A percentile compares a stretch with the other conserved stretches of the same genome.
These are phyloP conservation scores for Alouatta palliata DNA, from an alignment of 2,113 vertebrate genomes.

Conservation along the genomic window DNA sequence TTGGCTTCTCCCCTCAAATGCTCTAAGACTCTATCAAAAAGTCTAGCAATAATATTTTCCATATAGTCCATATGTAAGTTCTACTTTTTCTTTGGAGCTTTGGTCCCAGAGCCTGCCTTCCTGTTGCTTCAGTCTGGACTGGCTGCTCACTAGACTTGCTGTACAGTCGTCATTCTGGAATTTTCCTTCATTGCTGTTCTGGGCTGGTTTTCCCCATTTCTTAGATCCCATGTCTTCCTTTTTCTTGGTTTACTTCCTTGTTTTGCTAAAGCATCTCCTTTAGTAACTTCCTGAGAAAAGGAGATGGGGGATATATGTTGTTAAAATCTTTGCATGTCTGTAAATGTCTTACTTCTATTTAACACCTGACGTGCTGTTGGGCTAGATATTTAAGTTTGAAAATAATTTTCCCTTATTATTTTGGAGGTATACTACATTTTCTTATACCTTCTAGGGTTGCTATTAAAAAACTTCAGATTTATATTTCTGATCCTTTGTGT, in stretches of 20 bases:
- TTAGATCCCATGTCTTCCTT: background rate
- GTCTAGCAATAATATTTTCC: slow-evolving; percentile 16
- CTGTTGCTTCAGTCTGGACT: slow-evolving; percentile 14
- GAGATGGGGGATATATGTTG: background rate
- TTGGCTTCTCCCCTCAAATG: background rate
- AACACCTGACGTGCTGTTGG: slow-evolving; percentile 9
- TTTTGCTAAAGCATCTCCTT: slow-evolving; percentile 2
- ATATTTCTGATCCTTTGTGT: background rate
- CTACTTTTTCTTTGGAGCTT: background rate
- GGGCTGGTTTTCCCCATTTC: background rate
- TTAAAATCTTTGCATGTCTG: slow-evolving; percentile 37
- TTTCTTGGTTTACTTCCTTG: background rate
- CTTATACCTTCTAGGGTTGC: background rate
- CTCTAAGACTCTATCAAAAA: slow-evolving; percentile 17
- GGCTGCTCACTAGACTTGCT: background rate
- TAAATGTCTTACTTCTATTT: background rate
- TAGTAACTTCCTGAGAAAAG: slow-evolving; percentile 34
- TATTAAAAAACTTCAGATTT: slow-evolving; percentile 1
- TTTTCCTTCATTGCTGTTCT: slow-evolving; percentile 26
- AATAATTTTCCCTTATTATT: background rate
- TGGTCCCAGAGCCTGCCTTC: background rate
- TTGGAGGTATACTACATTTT: background rate
- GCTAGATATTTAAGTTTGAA: slow-evolving; percentile 33
- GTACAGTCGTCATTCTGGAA: background rate
- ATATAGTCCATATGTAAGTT: background rate